A percentile compares a stretch with the other conserved stretches of the same genome.
Evolutionary conservation across 2,888 invertebrate genomes (phyloP).

Genomic region (Allacma fusca): DNA sequence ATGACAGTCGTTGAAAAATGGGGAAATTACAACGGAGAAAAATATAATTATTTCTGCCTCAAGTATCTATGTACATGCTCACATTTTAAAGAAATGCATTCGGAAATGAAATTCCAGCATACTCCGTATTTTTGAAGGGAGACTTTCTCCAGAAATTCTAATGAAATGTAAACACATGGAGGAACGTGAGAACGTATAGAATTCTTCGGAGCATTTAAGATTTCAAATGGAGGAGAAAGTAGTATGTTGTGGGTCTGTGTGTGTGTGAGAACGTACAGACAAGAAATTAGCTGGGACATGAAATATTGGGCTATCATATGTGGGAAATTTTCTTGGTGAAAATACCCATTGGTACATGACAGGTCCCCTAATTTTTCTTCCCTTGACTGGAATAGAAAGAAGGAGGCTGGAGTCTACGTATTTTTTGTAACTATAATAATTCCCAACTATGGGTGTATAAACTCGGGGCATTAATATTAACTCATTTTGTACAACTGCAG

Average conservation of each 20-base stretch:
- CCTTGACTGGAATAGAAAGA: not conserved
- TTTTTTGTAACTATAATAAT: no score
- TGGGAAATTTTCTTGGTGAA: not conserved
- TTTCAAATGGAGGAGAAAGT: not conserved
- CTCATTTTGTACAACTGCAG: no score
- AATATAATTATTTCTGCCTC: no score
- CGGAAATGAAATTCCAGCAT: no score
- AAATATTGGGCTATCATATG: not conserved
- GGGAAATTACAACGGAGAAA: no score
- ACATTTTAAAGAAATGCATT: no score
- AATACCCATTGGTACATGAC: not conserved
- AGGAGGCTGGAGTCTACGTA: not conserved
- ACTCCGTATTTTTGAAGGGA: no score
- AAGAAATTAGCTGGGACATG: slow-evolving; percentile 1
- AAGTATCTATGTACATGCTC: no score
- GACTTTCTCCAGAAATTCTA: not conserved
- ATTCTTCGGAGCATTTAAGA: not conserved
- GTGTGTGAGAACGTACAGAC: not conserved
- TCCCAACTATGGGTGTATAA: no score
- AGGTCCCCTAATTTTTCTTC: slow-evolving; percentile 11
- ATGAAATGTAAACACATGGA: not conserved
- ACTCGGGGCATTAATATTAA: no score
- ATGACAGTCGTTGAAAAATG: no score
- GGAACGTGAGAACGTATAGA: no score
- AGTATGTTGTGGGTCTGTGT: not conserved